phyloP scores from a whole-genome alignment of 2,113 vertebrate genomes.

The Lagopus muta region DNA sequence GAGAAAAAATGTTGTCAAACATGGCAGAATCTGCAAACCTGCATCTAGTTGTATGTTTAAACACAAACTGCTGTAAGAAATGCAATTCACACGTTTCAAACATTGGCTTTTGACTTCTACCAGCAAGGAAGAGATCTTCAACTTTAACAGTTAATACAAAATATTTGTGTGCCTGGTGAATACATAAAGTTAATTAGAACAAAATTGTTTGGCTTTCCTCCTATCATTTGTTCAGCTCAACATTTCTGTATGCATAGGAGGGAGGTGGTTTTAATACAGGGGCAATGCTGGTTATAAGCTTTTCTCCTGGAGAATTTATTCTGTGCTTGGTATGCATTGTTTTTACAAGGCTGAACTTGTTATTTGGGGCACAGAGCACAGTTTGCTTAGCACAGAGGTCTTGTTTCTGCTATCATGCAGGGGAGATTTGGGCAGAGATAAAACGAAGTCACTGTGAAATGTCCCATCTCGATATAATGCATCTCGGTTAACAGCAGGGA shows the following conservation, averaged over 20 bases:
- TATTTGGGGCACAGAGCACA: background rate
- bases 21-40: background rate
- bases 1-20: background rate
- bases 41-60: background rate
- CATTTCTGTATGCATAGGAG: background rate
- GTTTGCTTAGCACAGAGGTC: background rate
- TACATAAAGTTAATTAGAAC: background rate
- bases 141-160: background rate
- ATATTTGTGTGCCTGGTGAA: background rate
- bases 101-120: background rate
- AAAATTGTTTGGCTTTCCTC: background rate
- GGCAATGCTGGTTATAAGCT: background rate
- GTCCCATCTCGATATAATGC: conserved; percentile 7
- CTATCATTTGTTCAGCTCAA: background rate
- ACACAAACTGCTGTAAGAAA: rapidly evolving
- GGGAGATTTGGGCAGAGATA: conserved; percentile 7
- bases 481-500: conserved; percentile 30
- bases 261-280: background rate
- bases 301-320: background rate
- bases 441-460: conserved; percentile 17
- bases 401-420: background rate
- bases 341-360: background rate
- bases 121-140: background rate
- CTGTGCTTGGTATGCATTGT: background rate
- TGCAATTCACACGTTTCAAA: background rate